Base-by-base conservation (phyloP, 2,888 invertebrate genomes). In the Seira sanloemensis region DNA sequence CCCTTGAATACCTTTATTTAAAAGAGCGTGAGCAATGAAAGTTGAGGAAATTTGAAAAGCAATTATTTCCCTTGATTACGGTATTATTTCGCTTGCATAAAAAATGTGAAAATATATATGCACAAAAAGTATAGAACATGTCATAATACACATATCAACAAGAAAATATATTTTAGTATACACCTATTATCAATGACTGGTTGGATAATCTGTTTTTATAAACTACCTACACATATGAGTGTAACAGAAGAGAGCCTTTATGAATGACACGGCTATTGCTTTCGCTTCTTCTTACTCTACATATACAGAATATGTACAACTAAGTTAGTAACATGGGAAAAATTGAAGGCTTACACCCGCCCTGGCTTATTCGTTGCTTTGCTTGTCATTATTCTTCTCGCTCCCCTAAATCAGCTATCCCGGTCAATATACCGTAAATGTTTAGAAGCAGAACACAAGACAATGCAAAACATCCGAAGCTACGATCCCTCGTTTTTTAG, bases 401-500 rank as follows among this genome's bases (percentile, higher is more conserved):
- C 73, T 67, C 27, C 79, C 66, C 79, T 73, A 73, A 79, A 77
- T 77, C 77, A 77, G 25, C 76, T 76, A 76, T 76, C 23, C 58
- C 76, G 76, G 66, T 76, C 76, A 66, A 66, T 37, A n/a, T 27
- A 69, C 26, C 9, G 58, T 58, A 58, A 58, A 58, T 58, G 58
- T 18, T 58, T 58, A 58, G 58, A 58, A 58, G n/a, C 58, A 58
- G 5, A 37, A 37, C 37, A 37, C 37, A 37, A 37, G 5, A 37
- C 37, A 37, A n/a, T 37, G 37, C 37, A 37, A 37, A 37, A 37
- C 7, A 37, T 37, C 37, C 37, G 37, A 37, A 37, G 37, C 37
- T n/a, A n/a, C n/a, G 37, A 37, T 37, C 37, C 37, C 37, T 37
- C 37, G 5, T 37, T 37, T 37, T 37, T 37, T 9, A 5, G 37